Evolutionary conservation across 2,113 vertebrate species (phyloP), one percentile per base, ranked within the genome.

Genomic region (Pleuronectes platessa): DNA sequence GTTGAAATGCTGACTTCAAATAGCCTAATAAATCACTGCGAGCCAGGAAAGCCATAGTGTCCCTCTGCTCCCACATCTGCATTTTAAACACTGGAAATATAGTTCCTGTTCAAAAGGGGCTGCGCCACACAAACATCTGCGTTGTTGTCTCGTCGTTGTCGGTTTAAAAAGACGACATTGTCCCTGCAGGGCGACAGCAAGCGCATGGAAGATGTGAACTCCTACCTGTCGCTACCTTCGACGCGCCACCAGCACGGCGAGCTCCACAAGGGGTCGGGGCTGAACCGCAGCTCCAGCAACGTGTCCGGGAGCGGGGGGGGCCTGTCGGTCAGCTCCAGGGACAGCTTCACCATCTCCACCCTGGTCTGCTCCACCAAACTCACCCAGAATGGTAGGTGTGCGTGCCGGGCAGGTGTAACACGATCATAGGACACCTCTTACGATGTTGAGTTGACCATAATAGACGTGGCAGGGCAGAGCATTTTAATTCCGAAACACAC

Each of bases 291-390:
- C 85, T 90, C 95, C 63, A 98, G 96, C 77, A 95, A 80, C 17
- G 78, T 84, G 68, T 89, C 90, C 0, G 90, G 86, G 2, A 11
- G 85, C 5, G 82, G 88, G 0, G 96, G 95, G 15, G 96, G 95
- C 0, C 95, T 99, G 17, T 97, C 97, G 0, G 90, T 96, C 83
- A 99, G 96, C 94, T 95, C 96, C 26, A 93, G 97, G 74, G 98
- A 99, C 91, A 92, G 90, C 6, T 98, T 99, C 88, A 94, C 56
- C 83, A 98, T 99, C 86, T 96, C 96, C 45, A 98, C 96, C 2
- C 94, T 99, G n/a, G 97, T 99, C 83, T 99, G 98, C 82, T 99
- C 98, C 61, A 99, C 97, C 11, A 99, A 99, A 83, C 90, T 99
- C 87, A 99, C 98, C n/a, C 98, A 99, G 92, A 99, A 99, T 1